phyloP scores from a whole-genome alignment of 2,888 invertebrate species.

The Idaea biselata region DNA sequence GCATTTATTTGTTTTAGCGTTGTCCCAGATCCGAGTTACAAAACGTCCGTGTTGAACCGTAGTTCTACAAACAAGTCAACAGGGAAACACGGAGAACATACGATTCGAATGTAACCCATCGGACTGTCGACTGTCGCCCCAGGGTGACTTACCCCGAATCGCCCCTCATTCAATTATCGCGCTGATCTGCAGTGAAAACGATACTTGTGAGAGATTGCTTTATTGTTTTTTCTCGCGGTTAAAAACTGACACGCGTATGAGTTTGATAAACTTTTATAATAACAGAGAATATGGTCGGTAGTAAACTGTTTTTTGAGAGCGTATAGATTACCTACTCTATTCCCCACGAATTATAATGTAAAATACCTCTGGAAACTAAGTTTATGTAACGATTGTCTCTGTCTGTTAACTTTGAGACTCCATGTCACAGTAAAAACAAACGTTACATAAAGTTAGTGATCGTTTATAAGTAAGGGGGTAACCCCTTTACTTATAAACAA shows the following conservation, averaged over 20 bases:
- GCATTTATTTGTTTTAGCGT: not conserved
- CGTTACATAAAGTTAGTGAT: too few relatives aligned
- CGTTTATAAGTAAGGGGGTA: too few relatives aligned
- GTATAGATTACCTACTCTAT: too few relatives aligned
- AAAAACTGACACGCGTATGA: slow-evolving; percentile 66
- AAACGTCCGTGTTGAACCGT: not conserved
- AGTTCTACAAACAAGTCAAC: slow-evolving; percentile 1
- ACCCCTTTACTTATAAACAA: too few relatives aligned
- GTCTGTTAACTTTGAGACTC: too few relatives aligned
- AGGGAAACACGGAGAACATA: slow-evolving; percentile 45
- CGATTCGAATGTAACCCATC: slow-evolving; percentile 67
- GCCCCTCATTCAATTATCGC: slow-evolving; percentile 78
- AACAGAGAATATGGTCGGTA: slow-evolving; percentile 4
- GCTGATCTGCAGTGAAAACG: slow-evolving; percentile 75
- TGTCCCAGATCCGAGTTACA: not conserved
- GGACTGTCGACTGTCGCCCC: slow-evolving; percentile 60
- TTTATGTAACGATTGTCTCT: too few relatives aligned
- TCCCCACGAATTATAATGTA: too few relatives aligned
- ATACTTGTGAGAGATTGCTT: slow-evolving; percentile 81
- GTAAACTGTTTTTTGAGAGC: not conserved
- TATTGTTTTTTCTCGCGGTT: slow-evolving; percentile 81
- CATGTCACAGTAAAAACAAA: too few relatives aligned
- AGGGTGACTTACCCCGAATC: slow-evolving; percentile 41
- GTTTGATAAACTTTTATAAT: slow-evolving; percentile 42
- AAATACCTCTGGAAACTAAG: too few relatives aligned